Conservation (phyloP, 2,797 vertebrate genomes). For the Kryptolebias ocellatus region DNA sequence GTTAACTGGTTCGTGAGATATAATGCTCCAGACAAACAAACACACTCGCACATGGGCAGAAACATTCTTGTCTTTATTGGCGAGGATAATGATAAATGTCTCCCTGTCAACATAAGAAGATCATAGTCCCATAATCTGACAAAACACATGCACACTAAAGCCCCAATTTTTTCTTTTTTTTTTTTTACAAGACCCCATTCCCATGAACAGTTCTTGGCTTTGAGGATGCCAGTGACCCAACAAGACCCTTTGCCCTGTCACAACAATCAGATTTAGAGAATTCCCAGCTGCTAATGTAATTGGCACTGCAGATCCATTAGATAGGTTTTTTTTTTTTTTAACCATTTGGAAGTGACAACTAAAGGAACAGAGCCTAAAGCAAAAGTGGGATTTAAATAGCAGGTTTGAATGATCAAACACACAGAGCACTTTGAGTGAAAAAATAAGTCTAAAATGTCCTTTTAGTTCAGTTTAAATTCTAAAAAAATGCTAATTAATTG, state of each 20-base stretch:
- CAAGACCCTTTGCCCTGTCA: constrained; percentile 49
- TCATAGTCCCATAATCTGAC: not conserved
- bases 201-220: constrained; percentile 41
- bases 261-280: constrained; percentile 47
- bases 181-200: constrained; percentile 28
- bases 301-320: constrained; percentile 38
- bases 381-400: constrained; percentile 12
- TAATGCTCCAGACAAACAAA: too few relatives aligned
- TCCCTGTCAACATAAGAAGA: not conserved
- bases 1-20: too few relatives aligned
- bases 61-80: not conserved
- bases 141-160: not conserved
- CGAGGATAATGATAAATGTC: not conserved
- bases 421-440: constrained; percentile 14
- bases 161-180: not conserved
- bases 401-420: constrained; percentile 15
- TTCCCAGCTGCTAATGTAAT: constrained; percentile 56
- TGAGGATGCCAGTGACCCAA: constrained; percentile 36
- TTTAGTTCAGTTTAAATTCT: constrained; percentile 1
- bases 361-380: constrained; percentile 18
- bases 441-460: constrained; percentile 26
- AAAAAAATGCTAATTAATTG: constrained; percentile 9
- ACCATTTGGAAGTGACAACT: constrained; percentile 29
- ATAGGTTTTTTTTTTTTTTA: constrained; percentile 35
- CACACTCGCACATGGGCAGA: too few relatives aligned